Conservation (phyloP, 2,888 invertebrate species). For the Galerucella nymphaeae region DNA sequence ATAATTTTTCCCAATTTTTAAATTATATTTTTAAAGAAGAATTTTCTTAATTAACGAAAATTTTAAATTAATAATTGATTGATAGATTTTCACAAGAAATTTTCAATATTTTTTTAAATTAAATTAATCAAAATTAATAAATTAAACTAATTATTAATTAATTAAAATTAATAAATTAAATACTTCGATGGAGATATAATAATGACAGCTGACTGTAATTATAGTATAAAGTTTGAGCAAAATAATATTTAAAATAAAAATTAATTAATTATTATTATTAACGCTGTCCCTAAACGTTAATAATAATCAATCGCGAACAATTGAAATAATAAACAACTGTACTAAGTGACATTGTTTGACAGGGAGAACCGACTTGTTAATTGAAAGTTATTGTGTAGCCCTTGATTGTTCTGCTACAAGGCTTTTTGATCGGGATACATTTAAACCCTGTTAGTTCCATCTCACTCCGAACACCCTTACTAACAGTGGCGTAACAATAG, state of each 20-base stretch:
- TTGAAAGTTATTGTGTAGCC: constrained; percentile 65
- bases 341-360: constrained; percentile 62
- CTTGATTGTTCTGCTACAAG: constrained; percentile 56
- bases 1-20: too few relatives aligned
- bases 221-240: too few relatives aligned
- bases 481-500: neutral
- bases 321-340: constrained; percentile 63
- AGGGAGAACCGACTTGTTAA: constrained; percentile 60
- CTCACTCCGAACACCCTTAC: constrained; percentile 8
- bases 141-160: too few relatives aligned
- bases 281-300: neutral
- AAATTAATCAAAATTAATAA: too few relatives aligned
- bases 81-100: too few relatives aligned
- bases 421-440: constrained; percentile 36
- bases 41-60: too few relatives aligned
- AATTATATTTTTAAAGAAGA: too few relatives aligned
- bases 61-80: too few relatives aligned
- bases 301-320: neutral
- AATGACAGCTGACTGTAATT: too few relatives aligned
- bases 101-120: too few relatives aligned
- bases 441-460: constrained; percentile 24
- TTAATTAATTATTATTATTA: neutral
- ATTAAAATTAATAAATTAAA: too few relatives aligned
- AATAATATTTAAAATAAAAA: neutral
- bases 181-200: neutral